phyloP scores from a whole-genome alignment of 2,113 vertebrate genomes.

The Notarius quadriscutis region DNA sequence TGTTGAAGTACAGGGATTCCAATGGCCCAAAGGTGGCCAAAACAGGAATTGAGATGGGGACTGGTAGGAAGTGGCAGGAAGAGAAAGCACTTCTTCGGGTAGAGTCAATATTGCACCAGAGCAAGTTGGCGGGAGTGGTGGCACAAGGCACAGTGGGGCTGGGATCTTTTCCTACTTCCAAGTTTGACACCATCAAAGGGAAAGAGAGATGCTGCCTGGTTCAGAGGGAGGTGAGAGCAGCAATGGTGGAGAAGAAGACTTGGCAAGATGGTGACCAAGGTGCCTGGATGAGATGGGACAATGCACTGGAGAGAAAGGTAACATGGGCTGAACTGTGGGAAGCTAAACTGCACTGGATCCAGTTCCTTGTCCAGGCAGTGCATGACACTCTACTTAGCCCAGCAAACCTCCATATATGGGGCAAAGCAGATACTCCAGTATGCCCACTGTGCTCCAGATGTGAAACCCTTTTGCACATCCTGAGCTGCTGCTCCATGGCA shows the following conservation, averaged over 20 bases:
- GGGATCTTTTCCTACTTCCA: neutral
- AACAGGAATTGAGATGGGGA: neutral
- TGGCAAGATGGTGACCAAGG: neutral
- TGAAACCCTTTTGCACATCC: neutral
- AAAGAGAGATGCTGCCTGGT: neutral
- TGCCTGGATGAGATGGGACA: neutral
- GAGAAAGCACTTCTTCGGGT: neutral
- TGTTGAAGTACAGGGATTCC: constrained; percentile 34
- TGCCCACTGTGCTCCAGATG: neutral
- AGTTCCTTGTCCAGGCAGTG: neutral
- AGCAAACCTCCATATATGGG: neutral
- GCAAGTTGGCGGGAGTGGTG: neutral
- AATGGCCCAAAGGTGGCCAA: neutral
- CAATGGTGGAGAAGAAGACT: neutral
- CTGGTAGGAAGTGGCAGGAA: constrained; percentile 14
- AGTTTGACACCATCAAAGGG: neutral
- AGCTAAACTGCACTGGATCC: neutral
- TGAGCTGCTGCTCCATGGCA: neutral
- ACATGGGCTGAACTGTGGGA: neutral
- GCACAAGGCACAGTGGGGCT: neutral
- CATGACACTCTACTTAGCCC: neutral
- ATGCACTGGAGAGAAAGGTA: neutral
- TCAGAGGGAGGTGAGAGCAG: neutral
- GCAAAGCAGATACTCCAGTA: neutral
- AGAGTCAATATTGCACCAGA: constrained; percentile 5